Percentiles rank a stretch among this genome's conserved stretches.
These are phyloP conservation scores for Romanogobio albipinnatus DNA, from an alignment of 2,113 vertebrate species.

Conservation along the genomic window DNA sequence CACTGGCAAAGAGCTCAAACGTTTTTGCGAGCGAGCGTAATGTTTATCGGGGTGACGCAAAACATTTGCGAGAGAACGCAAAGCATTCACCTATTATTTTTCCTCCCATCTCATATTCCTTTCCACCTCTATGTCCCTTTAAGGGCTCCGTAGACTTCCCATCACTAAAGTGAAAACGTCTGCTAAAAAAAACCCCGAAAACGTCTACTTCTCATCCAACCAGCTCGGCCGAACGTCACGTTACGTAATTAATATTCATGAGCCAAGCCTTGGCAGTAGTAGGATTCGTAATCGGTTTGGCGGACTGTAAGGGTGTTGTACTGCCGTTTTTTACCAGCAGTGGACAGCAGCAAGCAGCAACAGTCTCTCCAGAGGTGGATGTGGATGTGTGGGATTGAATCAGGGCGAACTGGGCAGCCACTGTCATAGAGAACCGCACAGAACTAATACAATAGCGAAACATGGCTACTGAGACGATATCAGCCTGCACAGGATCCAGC, in stretches of 20 bases:
- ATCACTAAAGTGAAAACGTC: not conserved
- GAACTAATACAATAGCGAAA: slow-evolving; percentile 52
- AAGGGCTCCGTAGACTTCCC: not conserved
- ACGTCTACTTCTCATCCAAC: not conserved
- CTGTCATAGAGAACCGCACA: slow-evolving; percentile 56
- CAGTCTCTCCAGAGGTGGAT: slow-evolving; percentile 48
- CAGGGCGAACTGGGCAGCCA: slow-evolving; percentile 48
- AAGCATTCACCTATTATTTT: no score
- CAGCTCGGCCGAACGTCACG: not conserved
- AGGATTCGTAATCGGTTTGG: not conserved
- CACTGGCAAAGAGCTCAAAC: no score
- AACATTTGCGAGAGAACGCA: no score
- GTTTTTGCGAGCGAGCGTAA: no score
- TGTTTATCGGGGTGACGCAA: no score
- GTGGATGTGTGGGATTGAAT: slow-evolving; percentile 31
- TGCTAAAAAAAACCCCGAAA: no score
- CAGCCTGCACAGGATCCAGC: slow-evolving; percentile 75
- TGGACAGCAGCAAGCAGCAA: slow-evolving; percentile 44
- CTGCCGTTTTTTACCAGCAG: slow-evolving; percentile 46
- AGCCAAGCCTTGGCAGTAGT: slow-evolving; percentile 9
- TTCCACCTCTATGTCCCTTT: no score
- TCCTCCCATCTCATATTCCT: no score
- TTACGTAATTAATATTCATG: slow-evolving; percentile 26
- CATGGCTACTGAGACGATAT: slow-evolving; percentile 71
- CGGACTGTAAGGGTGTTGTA: slow-evolving; percentile 37